A percentile compares a stretch with the other conserved stretches of the same genome.
These are phyloP conservation scores for Nothocercus nigrocapillus DNA, from an alignment of 2,113 vertebrate species.

Conservation along the genomic window DNA sequence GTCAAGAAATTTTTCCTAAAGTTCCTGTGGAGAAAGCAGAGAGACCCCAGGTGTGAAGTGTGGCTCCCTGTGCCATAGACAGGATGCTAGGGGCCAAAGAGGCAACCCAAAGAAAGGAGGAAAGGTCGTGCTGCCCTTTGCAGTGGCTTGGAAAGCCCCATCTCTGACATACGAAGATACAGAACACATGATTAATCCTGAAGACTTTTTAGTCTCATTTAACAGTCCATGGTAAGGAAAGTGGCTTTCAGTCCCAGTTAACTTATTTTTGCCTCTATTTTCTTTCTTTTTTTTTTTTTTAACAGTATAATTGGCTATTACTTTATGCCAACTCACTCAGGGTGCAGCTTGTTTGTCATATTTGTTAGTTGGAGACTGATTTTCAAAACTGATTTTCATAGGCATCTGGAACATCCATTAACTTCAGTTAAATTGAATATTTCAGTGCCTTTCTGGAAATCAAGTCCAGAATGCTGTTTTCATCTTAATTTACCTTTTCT, in stretches of 20 bases:
- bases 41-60: too few relatives aligned
- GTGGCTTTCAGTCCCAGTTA: not conserved
- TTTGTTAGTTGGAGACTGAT: not conserved
- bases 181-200: not conserved
- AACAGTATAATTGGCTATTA: not conserved
- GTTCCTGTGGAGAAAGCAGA: too few relatives aligned
- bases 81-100: too few relatives aligned
- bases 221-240: not conserved
- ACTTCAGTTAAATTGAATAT: not conserved
- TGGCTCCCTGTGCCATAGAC: too few relatives aligned
- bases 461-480: not conserved
- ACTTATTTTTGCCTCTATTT: not conserved
- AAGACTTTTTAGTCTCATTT: not conserved
- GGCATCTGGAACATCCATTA: not conserved
- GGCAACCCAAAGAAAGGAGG: too few relatives aligned
- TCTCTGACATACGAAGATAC: not conserved
- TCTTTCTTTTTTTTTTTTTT: not conserved
- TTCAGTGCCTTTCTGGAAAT: not conserved
- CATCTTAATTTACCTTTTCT: slow-evolving; percentile 11
- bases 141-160: too few relatives aligned
- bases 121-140: too few relatives aligned
- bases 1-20: too few relatives aligned
- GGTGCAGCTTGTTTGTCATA: not conserved
- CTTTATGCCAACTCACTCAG: not conserved
- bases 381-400: not conserved